phyloP scores from a whole-genome alignment of 2,888 invertebrate species.

The Philopedon plagiatum region DNA sequence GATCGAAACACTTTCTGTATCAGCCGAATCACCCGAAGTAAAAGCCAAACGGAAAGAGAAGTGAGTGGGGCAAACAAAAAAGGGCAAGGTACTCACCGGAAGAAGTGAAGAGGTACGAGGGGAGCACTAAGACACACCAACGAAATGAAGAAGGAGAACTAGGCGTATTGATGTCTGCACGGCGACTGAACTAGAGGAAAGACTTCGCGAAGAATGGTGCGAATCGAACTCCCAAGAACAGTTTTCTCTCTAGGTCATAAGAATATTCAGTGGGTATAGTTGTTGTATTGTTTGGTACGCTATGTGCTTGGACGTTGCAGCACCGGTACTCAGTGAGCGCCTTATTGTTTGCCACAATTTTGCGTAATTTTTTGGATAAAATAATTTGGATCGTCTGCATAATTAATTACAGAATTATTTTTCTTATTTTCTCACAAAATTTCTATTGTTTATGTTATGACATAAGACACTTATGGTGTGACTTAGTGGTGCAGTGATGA shows the following conservation, averaged over 20 bases:
- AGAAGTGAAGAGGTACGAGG: conserved; percentile 42
- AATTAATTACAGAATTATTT: not conserved
- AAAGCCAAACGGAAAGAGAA: conserved; percentile 8
- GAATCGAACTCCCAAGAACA: conserved; percentile 43
- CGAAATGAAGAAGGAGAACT: conserved; percentile 47
- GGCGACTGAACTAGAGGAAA: conserved; percentile 49
- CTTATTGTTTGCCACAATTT: conserved; percentile 21
- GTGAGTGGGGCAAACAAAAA: conserved; percentile 34
- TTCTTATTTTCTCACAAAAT: conserved; percentile 2
- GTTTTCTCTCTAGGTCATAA: conserved; percentile 53
- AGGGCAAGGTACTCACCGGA: conserved; percentile 52
- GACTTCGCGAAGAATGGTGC: conserved; percentile 50
- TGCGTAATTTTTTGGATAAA: conserved; percentile 31
- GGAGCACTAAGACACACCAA: conserved; percentile 39
- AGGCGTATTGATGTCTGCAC: conserved; percentile 50
- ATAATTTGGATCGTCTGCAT: not conserved
- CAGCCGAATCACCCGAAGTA: not conserved
- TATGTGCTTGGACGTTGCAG: conserved; percentile 47
- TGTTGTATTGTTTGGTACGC: conserved; percentile 42
- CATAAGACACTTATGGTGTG: not conserved
- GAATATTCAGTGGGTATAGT: conserved; percentile 50
- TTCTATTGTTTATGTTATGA: not conserved
- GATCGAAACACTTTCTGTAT: conserved; percentile 8
- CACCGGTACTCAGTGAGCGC: conserved; percentile 35
- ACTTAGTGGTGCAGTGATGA: not conserved